Evolutionary conservation across 2,113 vertebrate genomes (phyloP).

Genomic region (Pterocles gutturalis): DNA sequence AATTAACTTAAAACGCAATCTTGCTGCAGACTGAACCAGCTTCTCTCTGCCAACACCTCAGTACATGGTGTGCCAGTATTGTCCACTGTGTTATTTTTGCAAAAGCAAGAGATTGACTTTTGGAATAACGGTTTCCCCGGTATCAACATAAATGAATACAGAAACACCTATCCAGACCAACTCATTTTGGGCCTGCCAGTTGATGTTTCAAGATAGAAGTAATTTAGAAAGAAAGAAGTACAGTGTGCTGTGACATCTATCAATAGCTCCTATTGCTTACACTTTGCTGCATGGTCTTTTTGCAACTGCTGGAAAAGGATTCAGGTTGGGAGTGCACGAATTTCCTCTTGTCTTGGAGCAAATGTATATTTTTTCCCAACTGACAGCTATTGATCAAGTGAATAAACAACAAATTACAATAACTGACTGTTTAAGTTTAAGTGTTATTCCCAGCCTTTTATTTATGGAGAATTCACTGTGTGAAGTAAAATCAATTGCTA

Average conservation of each 20-base stretch:
- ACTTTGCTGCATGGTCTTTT: neutral
- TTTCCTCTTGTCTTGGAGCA: neutral
- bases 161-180: neutral
- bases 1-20: neutral
- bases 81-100: neutral
- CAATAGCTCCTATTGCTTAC: neutral
- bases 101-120: neutral
- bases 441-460: neutral
- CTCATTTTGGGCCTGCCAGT: neutral
- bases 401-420: neutral
- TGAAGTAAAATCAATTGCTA: slow-evolving; percentile 58
- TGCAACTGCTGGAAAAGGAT: neutral
- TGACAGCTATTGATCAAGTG: neutral
- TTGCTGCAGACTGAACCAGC: neutral
- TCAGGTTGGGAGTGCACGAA: neutral
- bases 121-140: neutral
- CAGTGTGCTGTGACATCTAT: neutral
- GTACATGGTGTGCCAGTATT: neutral
- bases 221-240: neutral
- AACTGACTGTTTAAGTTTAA: slow-evolving; percentile 6
- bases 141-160: neutral
- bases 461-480: neutral
- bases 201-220: neutral
- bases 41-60: neutral
- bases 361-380: neutral